phyloP scores from a whole-genome alignment of 2,888 invertebrate species.

The Oscheius sp. region DNA sequence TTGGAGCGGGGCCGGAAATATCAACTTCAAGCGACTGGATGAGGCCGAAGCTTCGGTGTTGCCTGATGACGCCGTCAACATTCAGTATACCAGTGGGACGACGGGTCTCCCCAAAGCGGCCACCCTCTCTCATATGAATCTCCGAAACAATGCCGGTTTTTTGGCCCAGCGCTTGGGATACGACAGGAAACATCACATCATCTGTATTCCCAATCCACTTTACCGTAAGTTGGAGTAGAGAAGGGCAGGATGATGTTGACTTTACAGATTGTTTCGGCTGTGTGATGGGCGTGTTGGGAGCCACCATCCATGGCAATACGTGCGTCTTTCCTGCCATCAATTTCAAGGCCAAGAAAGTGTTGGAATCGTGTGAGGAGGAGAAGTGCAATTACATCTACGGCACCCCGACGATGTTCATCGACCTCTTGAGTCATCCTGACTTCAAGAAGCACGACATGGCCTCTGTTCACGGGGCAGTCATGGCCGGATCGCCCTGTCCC shows the following conservation, averaged over 20 bases:
- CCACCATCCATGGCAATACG: conserved; percentile 76
- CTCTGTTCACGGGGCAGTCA: conserved; percentile 77
- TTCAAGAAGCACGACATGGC: conserved; percentile 69
- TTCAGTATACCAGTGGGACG: conserved; percentile 74
- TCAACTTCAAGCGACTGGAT: conserved; percentile 71
- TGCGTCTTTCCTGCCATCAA: conserved; percentile 75
- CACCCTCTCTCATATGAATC: conserved; percentile 79
- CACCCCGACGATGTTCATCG: conserved; percentile 77
- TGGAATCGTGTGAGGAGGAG: conserved; percentile 80
- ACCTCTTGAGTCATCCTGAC: conserved; percentile 73
- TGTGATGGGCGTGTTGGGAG: conserved; percentile 79
- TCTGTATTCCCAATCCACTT: conserved; percentile 72
- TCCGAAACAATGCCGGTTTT: conserved; percentile 83
- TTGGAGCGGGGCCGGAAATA: conserved; percentile 72
- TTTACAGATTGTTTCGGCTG: conserved; percentile 80
- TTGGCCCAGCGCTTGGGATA: conserved; percentile 77
- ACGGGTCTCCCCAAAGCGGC: conserved; percentile 83
- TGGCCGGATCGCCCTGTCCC: conserved; percentile 83
- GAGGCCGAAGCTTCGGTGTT: conserved; percentile 78
- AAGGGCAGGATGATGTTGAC: too few species aligned
- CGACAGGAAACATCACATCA: conserved; percentile 55
- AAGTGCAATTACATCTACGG: conserved; percentile 77
- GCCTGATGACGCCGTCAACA: conserved; percentile 81
- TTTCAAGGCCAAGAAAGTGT: conserved; percentile 79
- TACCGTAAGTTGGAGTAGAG: conserved; percentile 76